Evolutionary conservation across 2,797 vertebrate species (phyloP).

Genomic region (Cottoperca gobio): DNA sequence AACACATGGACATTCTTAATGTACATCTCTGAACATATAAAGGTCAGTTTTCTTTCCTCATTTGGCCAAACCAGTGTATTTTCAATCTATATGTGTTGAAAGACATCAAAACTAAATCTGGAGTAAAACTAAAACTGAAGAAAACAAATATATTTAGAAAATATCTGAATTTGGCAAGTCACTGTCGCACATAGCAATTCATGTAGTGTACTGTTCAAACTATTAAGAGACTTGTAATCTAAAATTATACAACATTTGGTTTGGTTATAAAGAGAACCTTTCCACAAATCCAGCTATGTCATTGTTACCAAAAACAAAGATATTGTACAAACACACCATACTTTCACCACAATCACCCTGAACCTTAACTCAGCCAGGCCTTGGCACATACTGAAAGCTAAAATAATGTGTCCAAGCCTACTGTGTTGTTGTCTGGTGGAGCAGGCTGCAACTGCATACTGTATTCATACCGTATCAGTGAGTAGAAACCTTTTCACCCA

Average conservation of each 20-base stretch:
- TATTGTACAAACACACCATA: background rate
- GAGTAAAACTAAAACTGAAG: background rate
- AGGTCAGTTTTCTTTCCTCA: background rate
- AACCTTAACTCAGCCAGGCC: slow-evolving; percentile 12
- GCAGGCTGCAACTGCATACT: slow-evolving; percentile 41
- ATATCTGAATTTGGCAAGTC: background rate
- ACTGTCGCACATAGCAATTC: background rate
- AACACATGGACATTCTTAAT: background rate
- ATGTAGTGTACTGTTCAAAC: background rate
- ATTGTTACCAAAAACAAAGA: background rate
- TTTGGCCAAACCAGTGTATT: background rate
- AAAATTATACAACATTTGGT: background rate
- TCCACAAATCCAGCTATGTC: background rate
- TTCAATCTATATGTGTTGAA: background rate
- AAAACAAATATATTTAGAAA: background rate
- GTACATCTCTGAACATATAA: background rate
- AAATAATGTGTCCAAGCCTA: slow-evolving; percentile 31
- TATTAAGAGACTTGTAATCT: background rate
- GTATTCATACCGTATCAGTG: slow-evolving; percentile 69
- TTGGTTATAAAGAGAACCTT: background rate
- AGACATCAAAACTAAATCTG: background rate
- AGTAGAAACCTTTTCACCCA: slow-evolving; percentile 73
- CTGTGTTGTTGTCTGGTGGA: slow-evolving; percentile 10
- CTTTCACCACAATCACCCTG: background rate
- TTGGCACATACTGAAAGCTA: slow-evolving; percentile 10